These are phyloP conservation scores for Ischnura elegans DNA, from an alignment of 2,888 invertebrate genomes.

Conservation along the genomic window DNA sequence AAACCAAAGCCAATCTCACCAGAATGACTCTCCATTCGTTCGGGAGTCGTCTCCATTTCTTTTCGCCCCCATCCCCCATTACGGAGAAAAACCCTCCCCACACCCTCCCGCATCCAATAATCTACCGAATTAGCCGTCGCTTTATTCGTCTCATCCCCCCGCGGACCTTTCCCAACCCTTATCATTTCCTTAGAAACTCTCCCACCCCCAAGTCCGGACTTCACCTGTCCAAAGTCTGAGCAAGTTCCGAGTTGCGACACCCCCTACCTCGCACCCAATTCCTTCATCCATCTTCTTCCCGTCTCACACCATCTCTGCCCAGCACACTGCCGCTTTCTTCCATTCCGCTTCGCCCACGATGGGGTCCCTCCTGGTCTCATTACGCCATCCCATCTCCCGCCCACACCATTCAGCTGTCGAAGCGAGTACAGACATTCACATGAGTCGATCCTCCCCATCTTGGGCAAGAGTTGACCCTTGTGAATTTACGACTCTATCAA, in stretches of 20 bases:
- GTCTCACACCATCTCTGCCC: background rate
- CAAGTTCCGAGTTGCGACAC: background rate
- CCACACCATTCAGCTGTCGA: background rate
- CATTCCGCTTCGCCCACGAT: background rate
- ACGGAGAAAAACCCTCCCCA: background rate
- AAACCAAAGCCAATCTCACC: background rate
- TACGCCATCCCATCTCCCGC: background rate
- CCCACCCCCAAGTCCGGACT: background rate
- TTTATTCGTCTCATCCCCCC: background rate
- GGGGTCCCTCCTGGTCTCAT: background rate
- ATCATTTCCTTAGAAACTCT: background rate
- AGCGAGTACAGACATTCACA: no score
- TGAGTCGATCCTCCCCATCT: no score
- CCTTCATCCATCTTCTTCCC: background rate
- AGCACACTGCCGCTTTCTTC: background rate
- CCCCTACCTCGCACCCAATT: background rate
- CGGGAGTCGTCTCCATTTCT: background rate
- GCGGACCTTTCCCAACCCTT: background rate
- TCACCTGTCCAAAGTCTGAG: background rate
- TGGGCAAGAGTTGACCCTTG: no score
- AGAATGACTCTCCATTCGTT: background rate
- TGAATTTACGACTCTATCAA: no score
- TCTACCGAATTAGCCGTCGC: background rate
- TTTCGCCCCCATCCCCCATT: background rate
- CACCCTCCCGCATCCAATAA: constrained; percentile 20